Base-by-base conservation (phyloP, 2,113 vertebrate genomes). In the Ictalurus furcatus region DNA sequence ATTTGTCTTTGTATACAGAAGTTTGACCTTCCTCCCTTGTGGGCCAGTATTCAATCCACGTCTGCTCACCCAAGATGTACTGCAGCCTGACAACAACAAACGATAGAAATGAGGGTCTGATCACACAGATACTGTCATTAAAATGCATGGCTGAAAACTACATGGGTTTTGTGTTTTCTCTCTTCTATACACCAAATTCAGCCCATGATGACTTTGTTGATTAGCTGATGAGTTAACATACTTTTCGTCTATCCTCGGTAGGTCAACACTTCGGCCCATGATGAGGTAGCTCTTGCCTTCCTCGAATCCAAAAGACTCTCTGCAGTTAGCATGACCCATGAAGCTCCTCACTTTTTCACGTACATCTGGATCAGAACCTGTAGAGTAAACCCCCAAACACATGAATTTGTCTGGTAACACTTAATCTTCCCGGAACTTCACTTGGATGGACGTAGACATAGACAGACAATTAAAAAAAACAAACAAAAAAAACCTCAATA, bases 1-100 rank as follows among this genome's bases (percentile, higher is more conserved):
- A 23, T 30, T 2, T 78, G 1, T 85, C 73, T 58, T 0, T 74
- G 85, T 76, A 85, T 52, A 30, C 6, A 9, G 5, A 0, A 0
- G 82, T 88, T 83, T 89, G 86, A 84, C 93, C 93, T 76, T 96
- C 94, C 23, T 14, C 23, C 0, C n/a, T 6, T 83, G 91, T 93
- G 21, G 95, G 95, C 95, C 95, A 95, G 92, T 94, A 95, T 91
- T 96, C 95, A 5, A 96, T 90, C 95, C 95, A 96, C 0, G 94
- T 94, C 87, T 85, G 87, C 84, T 94, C 94, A 25, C 93, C 93
- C 2, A 96, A 88, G 19, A 92, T 83, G 19, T 96, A 96, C 73
- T 93, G 91, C 87, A 87, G 92, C 30, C 95, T 96, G 89, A 63
- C 73, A 52, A 73, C 4, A 69, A 9, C 30, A 69, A 21, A n/a